Evolutionary conservation across 53 echinoderm and acorn worm species (phyloP).

Genomic region (Hippasteria phrygiana): DNA sequence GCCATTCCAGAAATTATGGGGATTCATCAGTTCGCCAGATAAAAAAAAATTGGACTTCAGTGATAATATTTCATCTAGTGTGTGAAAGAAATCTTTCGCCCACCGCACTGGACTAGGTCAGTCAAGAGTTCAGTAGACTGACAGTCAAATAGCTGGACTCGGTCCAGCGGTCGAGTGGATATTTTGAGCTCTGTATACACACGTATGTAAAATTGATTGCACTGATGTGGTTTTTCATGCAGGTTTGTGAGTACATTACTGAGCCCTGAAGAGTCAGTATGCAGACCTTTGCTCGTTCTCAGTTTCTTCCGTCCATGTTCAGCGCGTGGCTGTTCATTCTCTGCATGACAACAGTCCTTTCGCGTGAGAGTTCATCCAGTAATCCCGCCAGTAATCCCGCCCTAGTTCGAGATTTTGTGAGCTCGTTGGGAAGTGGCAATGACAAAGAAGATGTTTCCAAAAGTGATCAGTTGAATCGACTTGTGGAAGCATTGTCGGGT

Average conservation of each 20-base stretch:
- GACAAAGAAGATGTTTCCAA: neutral
- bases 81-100: no score
- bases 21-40: no score
- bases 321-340: conserved; percentile 1
- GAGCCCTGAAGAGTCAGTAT: neutral
- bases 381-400: neutral
- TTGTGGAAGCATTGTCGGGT: neutral
- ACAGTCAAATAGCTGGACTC: no score
- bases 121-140: no score
- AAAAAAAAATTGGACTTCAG: no score
- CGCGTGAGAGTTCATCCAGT: neutral
- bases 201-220: neutral
- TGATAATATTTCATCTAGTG: no score
- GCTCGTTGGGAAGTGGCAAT: neutral
- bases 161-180: no score
- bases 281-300: conserved; percentile 1
- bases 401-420: neutral
- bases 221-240: neutral
- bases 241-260: neutral
- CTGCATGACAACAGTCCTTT: neutral
- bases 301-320: neutral
- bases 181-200: no score
- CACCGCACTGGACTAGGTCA: no score
- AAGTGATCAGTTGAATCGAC: neutral
- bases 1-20: no score